Evolutionary conservation across 2,888 invertebrate species (phyloP), one percentile per base, ranked within the genome.

Genomic region (Trichopria drosophilae): DNA sequence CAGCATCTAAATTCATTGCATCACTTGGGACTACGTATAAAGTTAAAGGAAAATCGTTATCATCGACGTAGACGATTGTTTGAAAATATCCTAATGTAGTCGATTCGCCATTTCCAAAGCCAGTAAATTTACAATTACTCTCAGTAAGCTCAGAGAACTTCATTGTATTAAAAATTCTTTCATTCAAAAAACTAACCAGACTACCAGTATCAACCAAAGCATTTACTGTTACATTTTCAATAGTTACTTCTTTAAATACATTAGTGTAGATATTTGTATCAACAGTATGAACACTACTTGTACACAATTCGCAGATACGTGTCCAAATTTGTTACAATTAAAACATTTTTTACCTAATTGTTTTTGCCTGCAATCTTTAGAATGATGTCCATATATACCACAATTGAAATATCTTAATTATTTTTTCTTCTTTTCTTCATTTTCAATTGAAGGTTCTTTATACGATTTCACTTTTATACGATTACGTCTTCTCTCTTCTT

Each of bases 161-260:
- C 13, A 12, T 31, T 31, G 13, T 3, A 16, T n/a, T 5, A 31
- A 31, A 4, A 3, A 7, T 16, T 31, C 32, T 31, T n/a, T 12
- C 12, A 20, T 34, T 12, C 4, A 50, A 32, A 7, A 43, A 43
- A 19, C 43, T 36, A 3, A 42, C 6, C 9, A 28, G 35, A 15
- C 51, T 51, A 0, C 45, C 51, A 3, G 51, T 40, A 40, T 51
- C 45, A 1, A 51, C 24, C 10, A 51, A 35, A 12, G 24, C 20
- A 12, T 39, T 28, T 3, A 39, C 18, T 13, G 7, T 20, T 3
- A 4, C 19, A 13, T 34, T 16, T 9, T 45, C 34, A 7, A 51
- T 41, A 12, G 19, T 6, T 12, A 19, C 42, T 18, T 31, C 24
- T 9, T 10, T 22, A 19, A 12, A 15, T 9, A 6, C 16, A 41